phyloP scores from a whole-genome alignment of 2,888 invertebrate species.

The Zonitis immaculata region DNA sequence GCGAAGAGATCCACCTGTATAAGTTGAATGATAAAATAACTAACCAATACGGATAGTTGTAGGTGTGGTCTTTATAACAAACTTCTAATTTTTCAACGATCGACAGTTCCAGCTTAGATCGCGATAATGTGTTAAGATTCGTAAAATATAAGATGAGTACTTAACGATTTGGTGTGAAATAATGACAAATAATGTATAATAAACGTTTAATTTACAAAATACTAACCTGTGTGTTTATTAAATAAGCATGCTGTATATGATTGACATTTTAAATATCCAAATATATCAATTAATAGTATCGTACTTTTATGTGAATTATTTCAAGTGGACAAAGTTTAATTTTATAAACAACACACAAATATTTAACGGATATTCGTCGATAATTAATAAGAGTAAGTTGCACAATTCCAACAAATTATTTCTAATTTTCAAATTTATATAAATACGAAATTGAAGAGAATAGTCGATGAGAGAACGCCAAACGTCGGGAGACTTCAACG shows the following conservation, averaged over 20 bases:
- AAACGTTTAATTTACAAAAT: conserved; percentile 48
- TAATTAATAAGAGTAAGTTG: neutral
- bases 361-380: conserved; percentile 4
- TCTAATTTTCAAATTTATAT: too few relatives aligned
- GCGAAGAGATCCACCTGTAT: conserved; percentile 18
- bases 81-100: conserved; percentile 32
- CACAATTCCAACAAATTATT: neutral
- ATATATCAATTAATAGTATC: conserved; percentile 19
- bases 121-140: conserved; percentile 45
- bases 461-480: neutral
- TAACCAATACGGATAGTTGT: conserved; percentile 33
- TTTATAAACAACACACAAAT: conserved; percentile 9
- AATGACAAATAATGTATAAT: conserved; percentile 49
- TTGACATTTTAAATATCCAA: conserved; percentile 35
- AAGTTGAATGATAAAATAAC: conserved; percentile 20
- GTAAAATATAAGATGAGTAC: conserved; percentile 46
- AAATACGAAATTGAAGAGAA: neutral
- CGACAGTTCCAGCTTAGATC: conserved; percentile 41
- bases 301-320: conserved; percentile 8
- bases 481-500: neutral
- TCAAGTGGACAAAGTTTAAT: conserved; percentile 8
- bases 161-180: conserved; percentile 51
- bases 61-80: conserved; percentile 33
- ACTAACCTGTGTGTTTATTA: conserved; percentile 41
- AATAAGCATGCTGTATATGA: conserved; percentile 42